These are phyloP conservation scores for Siniperca obscura DNA, from an alignment of 2,797 vertebrate genomes.

Conservation along the genomic window DNA sequence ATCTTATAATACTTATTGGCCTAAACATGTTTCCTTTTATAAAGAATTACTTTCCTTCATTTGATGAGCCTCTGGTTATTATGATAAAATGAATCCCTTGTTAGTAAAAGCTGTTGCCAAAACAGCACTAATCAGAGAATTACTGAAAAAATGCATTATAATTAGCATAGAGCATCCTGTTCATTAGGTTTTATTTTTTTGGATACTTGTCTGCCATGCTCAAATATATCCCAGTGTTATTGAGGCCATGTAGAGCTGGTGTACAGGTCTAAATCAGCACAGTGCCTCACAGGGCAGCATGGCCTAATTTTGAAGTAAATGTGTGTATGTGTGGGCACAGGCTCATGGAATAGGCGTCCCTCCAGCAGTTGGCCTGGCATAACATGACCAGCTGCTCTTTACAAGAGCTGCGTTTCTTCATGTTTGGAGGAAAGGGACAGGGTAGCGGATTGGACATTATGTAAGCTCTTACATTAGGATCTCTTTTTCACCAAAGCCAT, in stretches of 20 bases:
- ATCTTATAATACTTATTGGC: not conserved
- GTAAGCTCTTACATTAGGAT: conserved; percentile 65
- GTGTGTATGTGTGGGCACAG: conserved; percentile 73
- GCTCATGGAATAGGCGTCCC: conserved; percentile 68
- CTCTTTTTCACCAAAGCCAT: conserved; percentile 63
- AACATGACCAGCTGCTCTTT: conserved; percentile 80
- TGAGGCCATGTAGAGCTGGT: conserved; percentile 57
- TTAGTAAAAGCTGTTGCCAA: conserved; percentile 6
- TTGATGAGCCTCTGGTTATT: conserved; percentile 9
- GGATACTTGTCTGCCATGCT: conserved; percentile 21
- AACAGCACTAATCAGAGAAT: conserved; percentile 5
- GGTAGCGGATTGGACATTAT: conserved; percentile 73
- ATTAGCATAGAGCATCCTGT: conserved; percentile 14
- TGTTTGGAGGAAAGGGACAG: conserved; percentile 68
- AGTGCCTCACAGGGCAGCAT: conserved; percentile 71
- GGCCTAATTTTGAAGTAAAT: conserved; percentile 75
- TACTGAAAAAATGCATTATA: not conserved
- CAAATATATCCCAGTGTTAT: conserved; percentile 53
- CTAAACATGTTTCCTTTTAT: not conserved
- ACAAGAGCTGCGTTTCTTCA: conserved; percentile 67
- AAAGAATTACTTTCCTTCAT: not conserved
- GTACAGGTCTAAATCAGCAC: conserved; percentile 73
- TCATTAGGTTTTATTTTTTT: conserved; percentile 20
- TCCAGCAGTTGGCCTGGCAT: conserved; percentile 77
- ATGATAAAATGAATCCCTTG: conserved; percentile 7